Conservation (phyloP, 2,797 vertebrate genomes). For the Huso huso region DNA sequence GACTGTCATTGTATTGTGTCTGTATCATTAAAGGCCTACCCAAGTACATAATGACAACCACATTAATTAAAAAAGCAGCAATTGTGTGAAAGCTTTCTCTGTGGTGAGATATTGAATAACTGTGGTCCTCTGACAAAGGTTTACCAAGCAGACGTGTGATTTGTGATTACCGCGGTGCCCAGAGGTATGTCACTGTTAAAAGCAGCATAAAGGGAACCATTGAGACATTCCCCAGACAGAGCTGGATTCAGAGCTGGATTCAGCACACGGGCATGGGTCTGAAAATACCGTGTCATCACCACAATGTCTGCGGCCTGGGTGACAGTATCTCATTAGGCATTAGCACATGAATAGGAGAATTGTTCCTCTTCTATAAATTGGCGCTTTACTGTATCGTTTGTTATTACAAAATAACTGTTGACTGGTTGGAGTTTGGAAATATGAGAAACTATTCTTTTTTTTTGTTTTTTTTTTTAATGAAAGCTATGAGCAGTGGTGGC, state of each 20-base stretch:
- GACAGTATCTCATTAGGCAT: background rate
- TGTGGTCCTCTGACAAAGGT: background rate
- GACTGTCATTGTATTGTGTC: background rate
- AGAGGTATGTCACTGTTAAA: background rate
- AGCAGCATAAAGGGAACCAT: too few species aligned
- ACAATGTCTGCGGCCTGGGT: background rate
- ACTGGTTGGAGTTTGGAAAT: background rate
- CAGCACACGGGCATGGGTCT: background rate
- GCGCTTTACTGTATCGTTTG: background rate
- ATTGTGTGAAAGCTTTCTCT: background rate
- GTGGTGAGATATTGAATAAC: background rate
- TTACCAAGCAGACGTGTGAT: background rate
- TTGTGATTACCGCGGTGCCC: background rate
- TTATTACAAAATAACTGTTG: background rate
- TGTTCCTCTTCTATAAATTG: background rate
- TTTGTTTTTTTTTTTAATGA: background rate
- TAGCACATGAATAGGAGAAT: background rate
- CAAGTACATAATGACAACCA: background rate
- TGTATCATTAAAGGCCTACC: background rate
- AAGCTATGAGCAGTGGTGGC: background rate
- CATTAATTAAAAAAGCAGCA: background rate
- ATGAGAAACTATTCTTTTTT: background rate
- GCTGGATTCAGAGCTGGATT: too few species aligned
- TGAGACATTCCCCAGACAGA: background rate
- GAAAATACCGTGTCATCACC: background rate